A percentile compares a stretch with the other conserved stretches of the same genome.
phyloP scores from a whole-genome alignment of 1,140 invertebrate genomes.

The Delia radicum region DNA sequence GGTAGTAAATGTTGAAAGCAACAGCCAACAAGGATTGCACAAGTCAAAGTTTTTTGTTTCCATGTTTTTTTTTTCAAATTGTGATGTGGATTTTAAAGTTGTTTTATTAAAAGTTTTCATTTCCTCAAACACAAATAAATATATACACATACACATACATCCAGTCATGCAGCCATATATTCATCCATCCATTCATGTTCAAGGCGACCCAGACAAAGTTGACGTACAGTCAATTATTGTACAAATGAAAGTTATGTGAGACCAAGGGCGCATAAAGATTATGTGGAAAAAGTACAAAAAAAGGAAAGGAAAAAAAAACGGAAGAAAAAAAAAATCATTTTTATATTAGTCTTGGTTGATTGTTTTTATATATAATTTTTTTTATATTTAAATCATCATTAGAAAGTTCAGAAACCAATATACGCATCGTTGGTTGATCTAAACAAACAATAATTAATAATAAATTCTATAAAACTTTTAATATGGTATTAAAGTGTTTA shows the following conservation, averaged over 20 bases:
- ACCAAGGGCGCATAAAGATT: background rate
- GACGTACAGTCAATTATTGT: constrained; percentile 17
- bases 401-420: background rate
- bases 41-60: constrained; percentile 4
- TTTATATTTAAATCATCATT: background rate
- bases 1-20: background rate
- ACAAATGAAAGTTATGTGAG: background rate
- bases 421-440: background rate
- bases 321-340: background rate
- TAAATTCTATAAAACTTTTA: background rate
- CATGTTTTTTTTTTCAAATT: background rate
- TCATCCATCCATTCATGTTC: background rate
- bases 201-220: background rate
- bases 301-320: background rate
- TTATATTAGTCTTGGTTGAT: background rate
- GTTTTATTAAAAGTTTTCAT: constrained; percentile 2
- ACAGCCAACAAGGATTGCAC: background rate
- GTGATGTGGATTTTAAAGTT: constrained; percentile 11
- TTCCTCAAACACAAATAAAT: background rate
- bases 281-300: background rate
- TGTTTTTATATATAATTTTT: background rate
- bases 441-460: background rate
- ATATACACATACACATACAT: background rate
- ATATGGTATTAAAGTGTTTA: too few relatives aligned
- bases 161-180: background rate